Evolutionary conservation across 2,888 invertebrate genomes (phyloP).

Genomic region (Oligia strigilis): DNA sequence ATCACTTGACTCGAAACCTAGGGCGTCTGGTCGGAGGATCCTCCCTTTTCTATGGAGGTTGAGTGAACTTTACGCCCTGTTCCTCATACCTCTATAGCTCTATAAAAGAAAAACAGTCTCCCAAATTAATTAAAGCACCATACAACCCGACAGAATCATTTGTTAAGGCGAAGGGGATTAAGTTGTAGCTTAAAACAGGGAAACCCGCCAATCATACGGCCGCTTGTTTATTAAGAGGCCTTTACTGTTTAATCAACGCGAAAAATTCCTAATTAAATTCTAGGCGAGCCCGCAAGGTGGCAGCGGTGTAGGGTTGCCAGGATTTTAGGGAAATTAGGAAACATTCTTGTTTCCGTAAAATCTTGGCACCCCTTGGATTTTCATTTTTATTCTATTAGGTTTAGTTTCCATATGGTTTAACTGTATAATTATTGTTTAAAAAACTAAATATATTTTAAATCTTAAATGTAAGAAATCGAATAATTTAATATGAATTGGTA

Average conservation of each 20-base stretch:
- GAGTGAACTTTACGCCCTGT: too few relatives aligned
- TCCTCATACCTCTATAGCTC: too few relatives aligned
- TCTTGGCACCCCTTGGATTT: neutral
- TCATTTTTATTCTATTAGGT: neutral
- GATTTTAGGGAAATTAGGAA: conserved; percentile 18
- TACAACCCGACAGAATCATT: conserved; percentile 17
- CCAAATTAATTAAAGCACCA: neutral
- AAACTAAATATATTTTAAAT: too few relatives aligned
- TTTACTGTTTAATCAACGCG: conserved; percentile 79
- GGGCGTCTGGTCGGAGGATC: too few relatives aligned
- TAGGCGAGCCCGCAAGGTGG: conserved; percentile 72
- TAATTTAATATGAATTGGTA: too few relatives aligned
- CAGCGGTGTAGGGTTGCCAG: conserved; percentile 63
- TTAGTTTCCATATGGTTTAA: neutral
- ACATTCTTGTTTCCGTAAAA: neutral
- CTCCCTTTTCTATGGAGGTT: too few relatives aligned
- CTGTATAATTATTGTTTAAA: neutral
- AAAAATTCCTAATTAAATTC: conserved; percentile 84
- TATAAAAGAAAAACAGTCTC: neutral
- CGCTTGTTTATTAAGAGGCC: conserved; percentile 76
- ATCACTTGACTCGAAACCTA: too few relatives aligned
- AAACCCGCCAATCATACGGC: conserved; percentile 68
- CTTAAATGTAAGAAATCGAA: too few relatives aligned
- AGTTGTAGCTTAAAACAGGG: conserved; percentile 56
- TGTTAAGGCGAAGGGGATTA: conserved; percentile 43